Evolutionary conservation across 2,113 vertebrate species (phyloP).

Genomic region (Cnemophilus loriae): DNA sequence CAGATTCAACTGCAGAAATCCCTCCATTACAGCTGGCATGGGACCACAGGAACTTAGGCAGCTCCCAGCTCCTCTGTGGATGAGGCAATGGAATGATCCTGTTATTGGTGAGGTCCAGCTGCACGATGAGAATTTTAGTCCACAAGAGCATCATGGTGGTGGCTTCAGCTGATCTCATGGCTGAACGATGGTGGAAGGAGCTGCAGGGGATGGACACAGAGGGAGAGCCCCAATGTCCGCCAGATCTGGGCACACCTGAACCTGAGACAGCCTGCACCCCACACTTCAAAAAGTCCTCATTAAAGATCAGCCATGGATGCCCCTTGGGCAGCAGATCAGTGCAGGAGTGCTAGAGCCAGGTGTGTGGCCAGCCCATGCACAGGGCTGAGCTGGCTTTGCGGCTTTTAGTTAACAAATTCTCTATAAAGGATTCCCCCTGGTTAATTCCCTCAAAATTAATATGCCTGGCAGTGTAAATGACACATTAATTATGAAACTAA

Average conservation of each 20-base stretch:
- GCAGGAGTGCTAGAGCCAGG: not conserved
- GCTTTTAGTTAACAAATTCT: not conserved
- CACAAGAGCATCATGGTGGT: not conserved
- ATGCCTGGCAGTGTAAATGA: not conserved
- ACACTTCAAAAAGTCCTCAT: accelerated
- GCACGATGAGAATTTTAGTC: not conserved
- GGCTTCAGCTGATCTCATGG: not conserved
- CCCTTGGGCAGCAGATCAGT: not conserved
- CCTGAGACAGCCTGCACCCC: not conserved
- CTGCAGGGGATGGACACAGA: not conserved
- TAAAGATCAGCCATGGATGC: not conserved
- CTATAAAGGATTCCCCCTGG: not conserved
- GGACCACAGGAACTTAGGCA: not conserved
- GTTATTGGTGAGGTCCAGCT: not conserved
- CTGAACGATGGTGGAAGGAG: not conserved
- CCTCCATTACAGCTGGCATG: not conserved
- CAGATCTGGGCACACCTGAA: not conserved
- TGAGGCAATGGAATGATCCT: not conserved
- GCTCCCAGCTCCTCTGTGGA: not conserved
- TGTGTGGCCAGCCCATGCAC: not conserved
- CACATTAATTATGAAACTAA: not conserved
- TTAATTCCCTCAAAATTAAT: not conserved
- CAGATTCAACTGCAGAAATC: not conserved
- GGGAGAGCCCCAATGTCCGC: accelerated
- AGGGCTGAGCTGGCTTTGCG: not conserved